Evolutionary conservation across 2,113 vertebrate genomes (phyloP).

Genomic region (Eurypyga helias): DNA sequence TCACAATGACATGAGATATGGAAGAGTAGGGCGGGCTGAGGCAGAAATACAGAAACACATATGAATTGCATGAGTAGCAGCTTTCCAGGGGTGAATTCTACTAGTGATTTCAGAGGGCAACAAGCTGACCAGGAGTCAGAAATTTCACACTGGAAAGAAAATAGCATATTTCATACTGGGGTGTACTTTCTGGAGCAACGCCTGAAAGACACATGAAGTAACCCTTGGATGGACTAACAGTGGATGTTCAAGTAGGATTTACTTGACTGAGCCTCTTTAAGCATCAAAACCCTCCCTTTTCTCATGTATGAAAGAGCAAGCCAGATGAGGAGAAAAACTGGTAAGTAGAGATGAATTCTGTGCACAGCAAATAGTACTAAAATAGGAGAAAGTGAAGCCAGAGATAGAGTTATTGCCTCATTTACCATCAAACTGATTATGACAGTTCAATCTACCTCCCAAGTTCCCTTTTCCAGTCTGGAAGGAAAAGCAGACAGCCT

Average conservation of each 20-base stretch:
- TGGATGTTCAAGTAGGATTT: neutral
- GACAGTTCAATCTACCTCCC: neutral
- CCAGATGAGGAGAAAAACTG: neutral
- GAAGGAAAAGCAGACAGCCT: neutral
- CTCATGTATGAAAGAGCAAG: neutral
- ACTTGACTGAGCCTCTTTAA: neutral
- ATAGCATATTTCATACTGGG: neutral
- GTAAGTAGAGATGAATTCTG: neutral
- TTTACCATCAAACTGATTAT: neutral
- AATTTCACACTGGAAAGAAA: neutral
- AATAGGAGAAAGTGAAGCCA: neutral
- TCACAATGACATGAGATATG: neutral
- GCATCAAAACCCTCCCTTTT: neutral
- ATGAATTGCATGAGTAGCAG: neutral
- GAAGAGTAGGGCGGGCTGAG: neutral
- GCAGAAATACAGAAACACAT: neutral
- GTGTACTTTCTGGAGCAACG: neutral
- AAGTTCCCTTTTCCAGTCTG: neutral
- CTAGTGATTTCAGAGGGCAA: neutral
- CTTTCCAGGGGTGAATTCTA: neutral
- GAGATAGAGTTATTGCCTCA: neutral
- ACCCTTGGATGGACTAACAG: neutral
- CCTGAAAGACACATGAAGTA: neutral
- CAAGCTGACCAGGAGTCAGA: neutral
- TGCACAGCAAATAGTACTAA: neutral